phyloP scores from a whole-genome alignment of 2,113 vertebrate species.

The Pangasianodon gigas region DNA sequence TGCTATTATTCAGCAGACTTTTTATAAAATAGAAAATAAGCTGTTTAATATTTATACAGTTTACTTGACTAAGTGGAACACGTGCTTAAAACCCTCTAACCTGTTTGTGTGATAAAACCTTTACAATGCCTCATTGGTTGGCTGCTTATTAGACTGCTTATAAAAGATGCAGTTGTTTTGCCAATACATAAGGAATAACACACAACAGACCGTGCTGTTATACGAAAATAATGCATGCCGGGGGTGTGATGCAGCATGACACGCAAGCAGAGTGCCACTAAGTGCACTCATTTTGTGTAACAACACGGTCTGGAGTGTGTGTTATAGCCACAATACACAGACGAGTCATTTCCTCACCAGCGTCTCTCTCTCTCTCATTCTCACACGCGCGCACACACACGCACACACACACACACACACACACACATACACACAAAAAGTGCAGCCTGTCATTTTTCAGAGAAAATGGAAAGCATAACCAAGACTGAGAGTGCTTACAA shows the following conservation, averaged over 20 bases:
- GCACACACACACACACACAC: background rate
- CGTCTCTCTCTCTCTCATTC: background rate
- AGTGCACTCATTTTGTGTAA: background rate
- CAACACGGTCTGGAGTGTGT: background rate
- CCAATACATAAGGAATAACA: background rate
- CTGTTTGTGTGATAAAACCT: background rate
- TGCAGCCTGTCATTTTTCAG: background rate
- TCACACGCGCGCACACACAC: background rate
- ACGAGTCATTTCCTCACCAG: background rate
- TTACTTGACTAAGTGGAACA: background rate
- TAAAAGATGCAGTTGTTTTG: background rate
- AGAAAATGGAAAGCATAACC: background rate
- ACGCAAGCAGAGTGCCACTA: background rate
- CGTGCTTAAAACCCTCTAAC: background rate
- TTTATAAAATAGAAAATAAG: background rate
- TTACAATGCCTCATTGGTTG: background rate
- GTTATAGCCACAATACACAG: background rate
- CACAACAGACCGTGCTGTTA: background rate
- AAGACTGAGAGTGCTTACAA: background rate
- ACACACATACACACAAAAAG: background rate
- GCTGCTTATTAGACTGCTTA: background rate
- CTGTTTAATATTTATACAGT: background rate
- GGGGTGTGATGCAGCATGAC: background rate
- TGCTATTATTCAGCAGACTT: background rate
- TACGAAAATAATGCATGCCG: background rate